Conservation (phyloP, 1,140 invertebrate species). For the Drosophila kanapiae region DNA sequence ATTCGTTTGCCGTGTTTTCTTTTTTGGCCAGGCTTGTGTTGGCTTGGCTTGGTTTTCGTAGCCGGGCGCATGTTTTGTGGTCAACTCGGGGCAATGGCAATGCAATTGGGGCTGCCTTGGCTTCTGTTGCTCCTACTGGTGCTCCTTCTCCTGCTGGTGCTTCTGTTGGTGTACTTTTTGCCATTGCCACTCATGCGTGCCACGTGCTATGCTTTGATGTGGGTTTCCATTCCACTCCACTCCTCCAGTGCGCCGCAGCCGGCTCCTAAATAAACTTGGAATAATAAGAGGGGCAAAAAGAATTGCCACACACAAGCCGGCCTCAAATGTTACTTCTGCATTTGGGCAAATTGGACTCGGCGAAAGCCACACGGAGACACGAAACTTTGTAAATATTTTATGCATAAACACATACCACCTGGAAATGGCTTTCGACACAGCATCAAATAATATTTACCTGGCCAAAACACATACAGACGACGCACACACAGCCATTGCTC, state of each 20-base stretch:
- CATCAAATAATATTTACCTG: constrained; percentile 83
- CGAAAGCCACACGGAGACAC: constrained; percentile 62
- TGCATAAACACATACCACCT: constrained; percentile 80
- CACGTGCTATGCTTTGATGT: constrained; percentile 81
- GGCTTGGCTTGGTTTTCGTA: constrained; percentile 36
- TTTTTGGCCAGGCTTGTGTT: constrained; percentile 34
- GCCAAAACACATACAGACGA: constrained; percentile 30
- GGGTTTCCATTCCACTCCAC: constrained; percentile 43
- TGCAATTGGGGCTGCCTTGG: constrained; percentile 67
- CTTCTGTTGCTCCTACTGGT: constrained; percentile 35
- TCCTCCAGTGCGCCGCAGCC: constrained; percentile 27
- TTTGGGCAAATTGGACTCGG: constrained; percentile 79
- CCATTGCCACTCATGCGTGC: constrained; percentile 79
- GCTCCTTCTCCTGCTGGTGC: constrained; percentile 19
- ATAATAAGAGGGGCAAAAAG: constrained; percentile 72
- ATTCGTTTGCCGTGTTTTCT: constrained; percentile 35
- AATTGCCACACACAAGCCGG: constrained; percentile 39
- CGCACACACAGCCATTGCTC: constrained; percentile 6
- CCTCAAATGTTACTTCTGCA: constrained; percentile 74
- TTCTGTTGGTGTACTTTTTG: constrained; percentile 67
- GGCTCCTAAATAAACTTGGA: constrained; percentile 80
- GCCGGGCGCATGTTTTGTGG: constrained; percentile 75
- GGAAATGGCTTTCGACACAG: constrained; percentile 79
- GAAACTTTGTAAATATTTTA: constrained; percentile 81
- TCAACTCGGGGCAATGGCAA: constrained; percentile 73